Base-by-base conservation (phyloP, 2,113 vertebrate genomes). In the Pituophis catenifer region DNA sequence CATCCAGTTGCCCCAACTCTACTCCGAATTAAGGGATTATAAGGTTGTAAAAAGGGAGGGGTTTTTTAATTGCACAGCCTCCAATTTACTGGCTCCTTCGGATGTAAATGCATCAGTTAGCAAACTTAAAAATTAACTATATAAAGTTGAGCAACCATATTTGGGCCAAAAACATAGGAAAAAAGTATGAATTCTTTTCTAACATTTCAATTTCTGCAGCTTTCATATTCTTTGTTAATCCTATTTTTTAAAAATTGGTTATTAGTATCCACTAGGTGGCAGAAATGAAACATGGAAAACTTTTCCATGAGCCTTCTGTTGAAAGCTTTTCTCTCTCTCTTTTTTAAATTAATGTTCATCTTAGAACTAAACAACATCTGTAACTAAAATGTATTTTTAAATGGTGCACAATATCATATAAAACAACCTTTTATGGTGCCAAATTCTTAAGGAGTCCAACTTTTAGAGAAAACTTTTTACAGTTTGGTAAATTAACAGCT, bases 251-350 rank as follows among this genome's bases (percentile, higher is more conserved):
- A 12, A 50, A 55, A 9, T n/a, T 26, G n/a, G 29, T 54, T 88
- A 1, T 89, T 89, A 88, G 3, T 17, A 5, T 8, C 97, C 97
- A 93, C 96, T 95, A 94, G 97, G 94, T 97, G 97, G 96, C 95
- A 97, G 97, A 70, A 93, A 96, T 57, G 94, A 94, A 95, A 96
- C 95, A 95, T 89, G 54, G 24, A 44, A 93, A 97, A 97, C 3
- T 0, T 0, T 48, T 15, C 3, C 2, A 1, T 23, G 23, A 17
- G 0, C 0, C 5, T 48, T 52, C 57, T 2, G 5, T 81, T 9
- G 21, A 52, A 9, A 59, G 3, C 1, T 0, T 0, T 29, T 12
- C 1, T 9, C 26, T 91, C 58, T 33, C n/a, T 38, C 12, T 50
- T 15, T 10, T 85, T 38, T 0, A 52, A 48, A 7, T 21, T 0